A percentile compares a stretch with the other conserved stretches of the same genome.
Conservation (phyloP, 2,888 invertebrate species). For the Loripinus fragilis region DNA sequence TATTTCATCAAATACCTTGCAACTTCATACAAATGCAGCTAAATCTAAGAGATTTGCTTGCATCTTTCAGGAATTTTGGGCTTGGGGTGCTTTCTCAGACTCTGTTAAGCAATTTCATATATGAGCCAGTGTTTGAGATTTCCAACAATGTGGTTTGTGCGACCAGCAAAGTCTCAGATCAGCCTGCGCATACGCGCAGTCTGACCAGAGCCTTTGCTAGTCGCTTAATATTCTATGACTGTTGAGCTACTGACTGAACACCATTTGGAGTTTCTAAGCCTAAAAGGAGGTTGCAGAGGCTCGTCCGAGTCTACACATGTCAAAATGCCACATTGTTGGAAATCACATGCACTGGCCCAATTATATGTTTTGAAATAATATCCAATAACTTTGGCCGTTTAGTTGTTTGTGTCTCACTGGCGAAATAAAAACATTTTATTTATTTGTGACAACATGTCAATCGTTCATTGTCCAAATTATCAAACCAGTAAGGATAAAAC, state of each 20-base stretch:
- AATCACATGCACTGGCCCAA: no score
- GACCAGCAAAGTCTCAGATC: no score
- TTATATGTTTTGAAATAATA: slow-evolving; percentile 35
- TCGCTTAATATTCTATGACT: no score
- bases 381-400: slow-evolving; percentile 41
- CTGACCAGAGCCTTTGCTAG: no score
- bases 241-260: no score
- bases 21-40: slow-evolving; percentile 33
- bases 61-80: slow-evolving; percentile 20
- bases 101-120: slow-evolving; percentile 29
- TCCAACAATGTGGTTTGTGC: no score
- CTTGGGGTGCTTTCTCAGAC: slow-evolving; percentile 27
- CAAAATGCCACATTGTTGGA: no score
- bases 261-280: no score
- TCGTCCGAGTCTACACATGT: no score
- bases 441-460: slow-evolving; percentile 35
- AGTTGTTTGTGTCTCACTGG: slow-evolving; percentile 23
- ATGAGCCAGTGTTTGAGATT: no score
- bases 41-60: slow-evolving; percentile 32
- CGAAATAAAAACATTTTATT: slow-evolving; percentile 36
- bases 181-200: no score
- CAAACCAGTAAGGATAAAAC: slow-evolving; percentile 38
- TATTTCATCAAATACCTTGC: slow-evolving; percentile 27
- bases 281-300: no score
- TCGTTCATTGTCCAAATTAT: slow-evolving; percentile 36